Base-by-base conservation (phyloP, 2,113 vertebrate genomes). In the Meleagris gallopavo region DNA sequence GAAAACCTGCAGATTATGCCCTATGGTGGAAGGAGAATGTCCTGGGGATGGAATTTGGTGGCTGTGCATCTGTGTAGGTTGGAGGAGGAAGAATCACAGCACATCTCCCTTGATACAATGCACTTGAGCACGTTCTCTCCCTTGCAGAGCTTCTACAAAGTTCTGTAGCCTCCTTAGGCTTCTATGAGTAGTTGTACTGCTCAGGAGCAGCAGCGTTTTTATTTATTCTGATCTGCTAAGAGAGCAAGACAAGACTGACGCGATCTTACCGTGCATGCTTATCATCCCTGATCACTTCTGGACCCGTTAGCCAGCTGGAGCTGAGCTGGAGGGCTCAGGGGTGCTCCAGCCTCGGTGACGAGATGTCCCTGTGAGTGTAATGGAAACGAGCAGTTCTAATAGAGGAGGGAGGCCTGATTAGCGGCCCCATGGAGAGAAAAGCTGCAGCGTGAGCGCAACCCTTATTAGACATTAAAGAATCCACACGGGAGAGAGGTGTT, bases 381-480 rank as follows among this genome's bases (percentile, higher is more conserved):
- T 78, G 95, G 74, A 95, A 96, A 96, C 66, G 88, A 94, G 86
- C 32, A 0, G 76, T 88, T 91, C 86, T 96, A 95, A 93, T 96
- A 90, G 94, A 75, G 83, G 50, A 94, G 88, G 90, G 90, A 90
- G 88, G 60, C 86, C 70, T 96, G 90, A 92, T 96, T 96, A 96
- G 96, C 6, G 83, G 83, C 95, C 96, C 96, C 92, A 90, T 94
- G 94, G 96, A 95, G 95, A 92, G 96, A 93, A 96, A 93, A 94
- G 92, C 94, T 96, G 92, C 92, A 94, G 83, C 4, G 46, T 80
- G 92, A 88, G 94, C 36, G 57, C 92, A 96, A 30, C 92, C 77
- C 92, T 95, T 96, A 93, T 96, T 96, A 96, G 95, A 96, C 96
- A 96, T 96, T 96, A 96, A 96, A 96, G 96, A 96, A 96, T 96